Conservation (phyloP, 2,113 vertebrate genomes). For the Panthera tigris region DNA sequence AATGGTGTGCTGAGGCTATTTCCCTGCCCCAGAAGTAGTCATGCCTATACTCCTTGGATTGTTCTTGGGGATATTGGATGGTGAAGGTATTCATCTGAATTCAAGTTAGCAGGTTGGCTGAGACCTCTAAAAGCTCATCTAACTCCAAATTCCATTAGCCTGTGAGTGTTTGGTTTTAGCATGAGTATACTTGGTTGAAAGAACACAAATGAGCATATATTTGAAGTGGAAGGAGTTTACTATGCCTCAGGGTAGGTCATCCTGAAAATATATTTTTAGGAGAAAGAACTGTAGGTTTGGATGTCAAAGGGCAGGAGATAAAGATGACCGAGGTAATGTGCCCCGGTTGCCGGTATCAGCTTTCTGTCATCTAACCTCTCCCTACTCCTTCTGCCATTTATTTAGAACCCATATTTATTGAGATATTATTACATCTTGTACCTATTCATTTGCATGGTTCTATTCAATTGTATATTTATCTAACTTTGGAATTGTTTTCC, state of each 20-base stretch:
- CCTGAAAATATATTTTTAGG: not conserved
- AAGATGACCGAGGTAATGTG: not conserved
- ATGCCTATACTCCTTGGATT: not conserved
- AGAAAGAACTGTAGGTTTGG: not conserved
- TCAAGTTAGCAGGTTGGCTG: not conserved
- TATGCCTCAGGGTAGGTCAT: not conserved
- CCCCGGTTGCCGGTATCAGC: not conserved
- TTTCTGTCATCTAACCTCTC: not conserved
- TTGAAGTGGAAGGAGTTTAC: not conserved
- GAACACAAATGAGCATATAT: not conserved
- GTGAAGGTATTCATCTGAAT: constrained; percentile 1
- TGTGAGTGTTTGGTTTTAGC: not conserved
- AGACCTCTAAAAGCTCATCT: not conserved
- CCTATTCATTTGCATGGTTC: not conserved
- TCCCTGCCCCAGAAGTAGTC: not conserved
- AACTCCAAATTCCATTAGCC: not conserved
- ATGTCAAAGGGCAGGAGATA: not conserved
- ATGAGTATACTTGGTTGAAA: not conserved
- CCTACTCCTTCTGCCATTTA: not conserved
- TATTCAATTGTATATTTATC: not conserved
- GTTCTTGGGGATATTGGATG: not conserved
- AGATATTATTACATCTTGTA: not conserved
- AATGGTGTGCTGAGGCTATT: not conserved
- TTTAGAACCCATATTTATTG: not conserved
- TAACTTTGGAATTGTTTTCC: not conserved